Conservation (phyloP, 1,140 invertebrate genomes). For the Drosophila subpulchrella region DNA sequence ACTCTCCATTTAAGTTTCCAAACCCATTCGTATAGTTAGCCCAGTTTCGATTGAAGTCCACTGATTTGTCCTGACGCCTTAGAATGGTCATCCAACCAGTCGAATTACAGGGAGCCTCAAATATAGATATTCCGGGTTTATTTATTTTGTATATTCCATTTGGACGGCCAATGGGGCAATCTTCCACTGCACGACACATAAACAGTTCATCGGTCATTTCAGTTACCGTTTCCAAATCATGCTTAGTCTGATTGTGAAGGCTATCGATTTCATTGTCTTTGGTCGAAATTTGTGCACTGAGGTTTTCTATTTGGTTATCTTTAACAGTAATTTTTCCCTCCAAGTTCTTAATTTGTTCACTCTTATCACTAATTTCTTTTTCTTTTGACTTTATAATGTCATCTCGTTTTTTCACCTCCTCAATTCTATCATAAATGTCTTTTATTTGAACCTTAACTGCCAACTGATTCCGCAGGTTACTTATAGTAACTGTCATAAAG, state of each 20-base stretch:
- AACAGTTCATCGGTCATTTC: not conserved
- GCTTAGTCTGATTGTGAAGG: not conserved
- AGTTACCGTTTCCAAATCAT: no score
- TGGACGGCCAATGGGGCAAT: not conserved
- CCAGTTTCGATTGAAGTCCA: constrained; percentile 45
- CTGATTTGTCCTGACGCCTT: constrained; percentile 38
- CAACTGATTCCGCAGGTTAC: no score
- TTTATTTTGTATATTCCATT: constrained; percentile 1
- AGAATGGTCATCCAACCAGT: constrained; percentile 49
- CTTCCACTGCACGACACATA: not conserved
- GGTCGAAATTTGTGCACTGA: not conserved
- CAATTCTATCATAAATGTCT: no score
- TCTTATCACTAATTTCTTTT: no score
- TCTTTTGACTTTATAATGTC: no score
- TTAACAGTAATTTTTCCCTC: no score
- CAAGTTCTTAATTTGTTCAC: no score
- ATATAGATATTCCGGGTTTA: not conserved
- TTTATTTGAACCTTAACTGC: no score
- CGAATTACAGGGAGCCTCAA: constrained; percentile 27
- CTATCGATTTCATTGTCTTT: not conserved
- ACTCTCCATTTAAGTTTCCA: constrained; percentile 41
- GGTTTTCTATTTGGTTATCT: not conserved
- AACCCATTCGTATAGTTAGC: constrained; percentile 46
- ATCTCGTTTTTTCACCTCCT: no score
- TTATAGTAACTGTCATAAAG: no score